These are phyloP conservation scores for Cylas formicarius DNA, from an alignment of 1,140 invertebrate species.

Conservation along the genomic window DNA sequence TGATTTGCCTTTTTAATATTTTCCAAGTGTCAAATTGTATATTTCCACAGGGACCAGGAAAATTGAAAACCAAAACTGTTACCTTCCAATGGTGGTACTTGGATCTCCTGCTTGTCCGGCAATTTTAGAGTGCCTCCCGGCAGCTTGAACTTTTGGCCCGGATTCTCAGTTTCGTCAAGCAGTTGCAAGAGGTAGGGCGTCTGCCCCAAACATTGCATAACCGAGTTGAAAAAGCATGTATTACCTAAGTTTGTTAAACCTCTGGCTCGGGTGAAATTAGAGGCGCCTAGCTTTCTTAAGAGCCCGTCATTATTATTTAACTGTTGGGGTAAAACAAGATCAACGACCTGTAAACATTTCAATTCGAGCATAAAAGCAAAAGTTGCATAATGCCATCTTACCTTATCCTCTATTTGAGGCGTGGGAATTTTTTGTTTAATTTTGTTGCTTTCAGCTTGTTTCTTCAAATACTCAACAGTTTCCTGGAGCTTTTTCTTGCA, in stretches of 20 bases:
- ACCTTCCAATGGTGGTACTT: slow-evolving; percentile 40
- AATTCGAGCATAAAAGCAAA: too few species aligned
- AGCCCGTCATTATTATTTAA: too few species aligned
- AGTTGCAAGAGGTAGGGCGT: slow-evolving; percentile 72
- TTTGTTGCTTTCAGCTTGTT: slow-evolving; percentile 36
- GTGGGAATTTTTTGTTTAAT: slow-evolving; percentile 15
- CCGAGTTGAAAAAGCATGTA: slow-evolving; percentile 95
- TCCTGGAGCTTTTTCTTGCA: slow-evolving; percentile 57
- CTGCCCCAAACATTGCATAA: slow-evolving; percentile 84
- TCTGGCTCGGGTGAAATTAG: slow-evolving; percentile 45
- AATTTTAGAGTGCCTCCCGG: slow-evolving; percentile 59
- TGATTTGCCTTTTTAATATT: too few species aligned
- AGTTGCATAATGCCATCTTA: too few species aligned
- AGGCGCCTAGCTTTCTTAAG: too few species aligned
- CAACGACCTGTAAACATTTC: too few species aligned
- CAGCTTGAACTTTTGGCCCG: slow-evolving; percentile 60
- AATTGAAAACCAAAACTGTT: slow-evolving; percentile 13
- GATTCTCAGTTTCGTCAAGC: slow-evolving; percentile 60
- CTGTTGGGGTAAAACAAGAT: too few species aligned
- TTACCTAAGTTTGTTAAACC: slow-evolving; percentile 85
- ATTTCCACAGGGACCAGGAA: too few species aligned
- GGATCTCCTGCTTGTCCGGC: slow-evolving; percentile 39
- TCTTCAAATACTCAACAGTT: slow-evolving; percentile 56
- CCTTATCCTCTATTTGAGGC: slow-evolving; percentile 14
- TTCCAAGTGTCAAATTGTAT: too few species aligned